Base-by-base conservation (phyloP, 2,888 invertebrate species). In the Endomychus coccineus region DNA sequence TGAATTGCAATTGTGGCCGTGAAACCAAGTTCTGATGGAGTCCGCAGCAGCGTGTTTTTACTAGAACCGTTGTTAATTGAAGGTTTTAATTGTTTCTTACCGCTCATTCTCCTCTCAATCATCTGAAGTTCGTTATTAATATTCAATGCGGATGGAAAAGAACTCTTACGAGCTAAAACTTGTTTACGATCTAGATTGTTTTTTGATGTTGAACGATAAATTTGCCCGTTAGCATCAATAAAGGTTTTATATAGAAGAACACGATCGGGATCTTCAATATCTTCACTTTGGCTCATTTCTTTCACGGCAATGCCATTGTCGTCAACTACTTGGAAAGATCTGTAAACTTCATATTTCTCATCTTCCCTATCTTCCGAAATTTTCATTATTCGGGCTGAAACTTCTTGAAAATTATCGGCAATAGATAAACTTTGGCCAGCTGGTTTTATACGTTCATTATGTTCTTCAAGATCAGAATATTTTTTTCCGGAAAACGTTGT, bases 1-100 rank as follows among this genome's bases (percentile, higher is more conserved):
- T 38, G 38, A 10, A 14, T 38, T 10, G 11, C 27, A 4, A 23
- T 12, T 12, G 21, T 33, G 3, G 12, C 7, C 7, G 19, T 10
- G 11, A 38, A 38, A 9, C 38, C 38, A 2, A 38, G 10, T 23
- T 38, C 21, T 3, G 38, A 38, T 1, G 38, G 38, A 6, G 38
- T 38, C 21, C 31, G n/a, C n/a, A n/a, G n/a, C n/a, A n/a, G n/a
- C n/a, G n/a, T n/a, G n/a, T n/a, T n/a, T n/a, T n/a, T n/a, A n/a
- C n/a, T n/a, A n/a, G n/a, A n/a, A n/a, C n/a, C n/a, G n/a, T n/a
- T n/a, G n/a, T n/a, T n/a, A n/a, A n/a, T n/a, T n/a, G n/a, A n/a
- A n/a, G n/a, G n/a, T n/a, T n/a, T n/a, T n/a, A n/a, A n/a, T n/a
- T n/a, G n/a, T n/a, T n/a, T n/a, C n/a, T n/a, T n/a, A n/a, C n/a